Evolutionary conservation across 2,113 vertebrate species (phyloP), one percentile per base, ranked within the genome.

Genomic region (Sinocyclocheilus grahami): DNA sequence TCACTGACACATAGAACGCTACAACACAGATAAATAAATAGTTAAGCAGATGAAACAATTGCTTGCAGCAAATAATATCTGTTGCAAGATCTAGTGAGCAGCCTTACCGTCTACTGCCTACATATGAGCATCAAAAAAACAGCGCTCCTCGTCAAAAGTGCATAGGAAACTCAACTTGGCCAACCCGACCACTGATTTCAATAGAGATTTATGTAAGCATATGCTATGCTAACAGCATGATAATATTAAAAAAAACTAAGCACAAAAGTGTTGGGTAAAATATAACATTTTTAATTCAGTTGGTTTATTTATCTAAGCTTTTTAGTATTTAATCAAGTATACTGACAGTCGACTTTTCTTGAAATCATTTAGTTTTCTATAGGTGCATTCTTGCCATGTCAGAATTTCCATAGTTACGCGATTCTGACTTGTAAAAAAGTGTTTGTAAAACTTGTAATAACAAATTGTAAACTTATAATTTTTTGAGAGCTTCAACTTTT

Each of bases 1-100:
- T 95, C 87, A 94, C 90, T 37, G 94, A 91, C 27, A 94, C 89
- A 80, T 88, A 93, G 63, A 95, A 91, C 0, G 86, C 93, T 93
- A 84, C 10, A 63, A 82, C 11, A 82, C 5, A 82, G 81, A 88
- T 33, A 76, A 67, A 71, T 55, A 89, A 62, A 78, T 20, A 3
- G 14, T 83, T 42, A 9, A 2, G 39, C 2, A 12, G 46, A 48
- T 48, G 46, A 48, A 12, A 48, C 46, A 48, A 48, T 3, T 48
- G 42, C 42, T 46, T 46, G 10, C 42, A 46, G 42, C 42, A 46
- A 39, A 24, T 18, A 55, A 4, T 60, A 24, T 30, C 9, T 3
- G 3, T 84, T 33, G 30, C 4, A n/a, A 51, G 65, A 72, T 37
- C 67, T 39, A 71, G 65, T 8, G 7, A 33, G 30, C 16, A 20